phyloP scores from a whole-genome alignment of 2,113 vertebrate genomes.

The Heterochromis multidens region DNA sequence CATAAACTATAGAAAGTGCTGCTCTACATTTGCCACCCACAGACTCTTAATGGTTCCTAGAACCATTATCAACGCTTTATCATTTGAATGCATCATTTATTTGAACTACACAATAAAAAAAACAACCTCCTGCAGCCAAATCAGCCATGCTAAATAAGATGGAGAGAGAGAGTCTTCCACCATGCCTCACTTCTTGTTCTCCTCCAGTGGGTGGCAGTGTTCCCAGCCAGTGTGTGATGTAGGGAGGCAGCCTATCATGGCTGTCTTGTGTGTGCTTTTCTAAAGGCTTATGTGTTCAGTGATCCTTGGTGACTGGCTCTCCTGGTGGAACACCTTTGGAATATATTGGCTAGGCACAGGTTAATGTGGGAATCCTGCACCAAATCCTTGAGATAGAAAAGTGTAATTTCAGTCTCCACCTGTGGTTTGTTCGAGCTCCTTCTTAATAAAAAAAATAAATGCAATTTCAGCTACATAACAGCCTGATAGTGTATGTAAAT shows the following conservation, averaged over 20 bases:
- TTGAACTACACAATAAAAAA: not conserved
- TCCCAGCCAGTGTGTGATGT: slow-evolving; percentile 3
- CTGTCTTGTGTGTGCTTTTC: not conserved
- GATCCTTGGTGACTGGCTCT: slow-evolving; percentile 2
- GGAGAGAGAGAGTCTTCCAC: not conserved
- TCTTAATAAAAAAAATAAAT: not conserved
- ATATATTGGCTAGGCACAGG: not conserved
- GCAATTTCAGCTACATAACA: not conserved
- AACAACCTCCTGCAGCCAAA: not conserved
- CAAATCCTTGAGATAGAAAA: not conserved
- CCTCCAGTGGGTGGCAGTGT: slow-evolving; percentile 61
- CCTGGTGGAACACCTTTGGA: not conserved
- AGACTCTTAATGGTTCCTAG: not conserved
- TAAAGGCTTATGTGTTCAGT: slow-evolving; percentile 16
- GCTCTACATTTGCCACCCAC: not conserved
- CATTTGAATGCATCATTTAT: not conserved
- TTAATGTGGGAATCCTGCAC: not conserved
- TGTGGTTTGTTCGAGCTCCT: not conserved
- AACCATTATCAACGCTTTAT: not conserved
- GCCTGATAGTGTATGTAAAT: not conserved
- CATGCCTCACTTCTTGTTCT: slow-evolving; percentile 14
- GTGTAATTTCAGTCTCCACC: not conserved
- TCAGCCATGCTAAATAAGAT: not conserved
- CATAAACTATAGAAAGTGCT: not conserved
- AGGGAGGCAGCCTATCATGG: not conserved